These are phyloP conservation scores for Dicerorhinus sumatrensis DNA, from an alignment of 2,113 vertebrate species.

Conservation along the genomic window DNA sequence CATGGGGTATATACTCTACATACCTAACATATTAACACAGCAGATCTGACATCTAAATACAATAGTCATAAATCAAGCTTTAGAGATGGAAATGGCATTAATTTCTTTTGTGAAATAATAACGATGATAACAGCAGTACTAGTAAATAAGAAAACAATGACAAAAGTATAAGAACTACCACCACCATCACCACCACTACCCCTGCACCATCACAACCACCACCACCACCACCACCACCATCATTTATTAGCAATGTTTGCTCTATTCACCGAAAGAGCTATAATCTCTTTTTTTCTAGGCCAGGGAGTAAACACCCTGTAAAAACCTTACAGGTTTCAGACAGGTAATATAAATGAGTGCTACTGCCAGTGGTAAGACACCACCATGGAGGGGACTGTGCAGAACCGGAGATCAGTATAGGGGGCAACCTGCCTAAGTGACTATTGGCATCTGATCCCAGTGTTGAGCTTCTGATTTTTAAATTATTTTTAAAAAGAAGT, in stretches of 20 bases:
- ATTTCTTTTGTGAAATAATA: background rate
- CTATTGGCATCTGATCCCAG: background rate
- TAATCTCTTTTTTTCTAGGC: background rate
- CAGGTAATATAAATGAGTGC: background rate
- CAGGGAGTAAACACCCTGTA: background rate
- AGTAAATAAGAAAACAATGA: background rate
- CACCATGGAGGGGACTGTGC: fast-evolving
- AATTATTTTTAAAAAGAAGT: constrained; percentile 1
- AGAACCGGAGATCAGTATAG: background rate
- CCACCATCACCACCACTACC: background rate
- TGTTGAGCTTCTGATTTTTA: background rate
- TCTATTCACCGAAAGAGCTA: background rate
- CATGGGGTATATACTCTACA: background rate
- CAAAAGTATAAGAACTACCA: background rate
- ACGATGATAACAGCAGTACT: background rate
- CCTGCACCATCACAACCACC: background rate
- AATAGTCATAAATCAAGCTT: background rate
- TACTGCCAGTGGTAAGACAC: background rate
- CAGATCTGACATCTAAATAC: background rate
- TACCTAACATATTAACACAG: background rate
- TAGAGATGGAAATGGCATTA: background rate
- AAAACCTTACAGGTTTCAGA: background rate
- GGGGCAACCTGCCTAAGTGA: background rate
- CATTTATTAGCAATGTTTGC: background rate
- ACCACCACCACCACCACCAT: background rate